Evolutionary conservation across 2,888 invertebrate genomes (phyloP).

Genomic region (Gastracanthus pulcherrimus): DNA sequence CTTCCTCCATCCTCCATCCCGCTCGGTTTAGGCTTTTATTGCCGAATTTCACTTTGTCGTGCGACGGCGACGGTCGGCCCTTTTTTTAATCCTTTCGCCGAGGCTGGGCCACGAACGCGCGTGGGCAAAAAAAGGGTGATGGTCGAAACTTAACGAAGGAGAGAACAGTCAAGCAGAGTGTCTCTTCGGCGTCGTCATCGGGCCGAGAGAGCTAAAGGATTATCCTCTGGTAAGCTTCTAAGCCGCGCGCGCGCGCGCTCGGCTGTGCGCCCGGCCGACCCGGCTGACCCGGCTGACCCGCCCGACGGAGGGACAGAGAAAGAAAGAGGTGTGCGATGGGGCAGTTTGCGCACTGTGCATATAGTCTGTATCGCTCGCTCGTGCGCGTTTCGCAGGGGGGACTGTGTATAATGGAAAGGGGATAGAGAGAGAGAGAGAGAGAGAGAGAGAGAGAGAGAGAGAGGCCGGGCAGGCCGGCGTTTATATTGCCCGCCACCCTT

Average conservation of each 20-base stretch:
- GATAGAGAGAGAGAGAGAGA: background rate
- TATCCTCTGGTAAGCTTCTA: constrained; percentile 59
- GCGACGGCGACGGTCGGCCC: constrained; percentile 23
- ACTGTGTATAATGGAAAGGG: background rate
- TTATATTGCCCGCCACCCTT: constrained; percentile 32
- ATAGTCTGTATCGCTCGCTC: no score
- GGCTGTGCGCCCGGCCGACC: no score
- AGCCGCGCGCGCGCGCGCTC: constrained; percentile 24
- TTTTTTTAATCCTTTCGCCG: constrained; percentile 58
- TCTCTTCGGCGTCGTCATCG: background rate
- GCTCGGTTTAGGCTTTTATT: constrained; percentile 58
- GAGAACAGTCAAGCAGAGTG: constrained; percentile 8
- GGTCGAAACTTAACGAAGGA: constrained; percentile 43
- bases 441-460: background rate
- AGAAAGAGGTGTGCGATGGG: constrained; percentile 16
- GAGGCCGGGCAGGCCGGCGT: background rate
- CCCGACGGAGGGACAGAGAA: no score
- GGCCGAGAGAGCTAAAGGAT: constrained; percentile 56
- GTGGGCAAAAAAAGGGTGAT: constrained; percentile 23
- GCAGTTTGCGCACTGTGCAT: constrained; percentile 9
- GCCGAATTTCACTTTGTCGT: constrained; percentile 66
- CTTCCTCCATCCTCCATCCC: background rate
- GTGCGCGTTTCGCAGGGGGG: constrained; percentile 15
- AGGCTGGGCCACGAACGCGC: background rate
- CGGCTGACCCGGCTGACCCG: no score